phyloP scores from a whole-genome alignment of 2,888 invertebrate species.

The Hypena proboscidalis region DNA sequence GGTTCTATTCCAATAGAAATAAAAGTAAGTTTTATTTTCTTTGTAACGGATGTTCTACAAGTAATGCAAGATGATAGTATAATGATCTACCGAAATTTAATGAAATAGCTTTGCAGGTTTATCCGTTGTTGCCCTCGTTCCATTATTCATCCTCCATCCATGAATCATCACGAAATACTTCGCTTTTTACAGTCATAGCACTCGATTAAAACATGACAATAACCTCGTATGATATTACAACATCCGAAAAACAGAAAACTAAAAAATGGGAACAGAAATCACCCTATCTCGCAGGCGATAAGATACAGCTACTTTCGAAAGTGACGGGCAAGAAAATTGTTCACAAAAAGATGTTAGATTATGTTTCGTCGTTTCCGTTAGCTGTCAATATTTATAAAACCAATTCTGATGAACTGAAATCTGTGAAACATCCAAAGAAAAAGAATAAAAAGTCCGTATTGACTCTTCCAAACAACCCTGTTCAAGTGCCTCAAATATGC shows the following conservation, averaged over 20 bases:
- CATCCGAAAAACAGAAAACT: slow-evolving; percentile 40
- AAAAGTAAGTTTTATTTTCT: too few relatives aligned
- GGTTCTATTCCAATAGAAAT: too few relatives aligned
- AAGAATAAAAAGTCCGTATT: slow-evolving; percentile 72
- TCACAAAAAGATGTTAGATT: slow-evolving; percentile 54
- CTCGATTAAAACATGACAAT: slow-evolving; percentile 47
- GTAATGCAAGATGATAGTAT: too few relatives aligned
- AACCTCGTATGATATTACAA: slow-evolving; percentile 44
- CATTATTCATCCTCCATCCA: background rate
- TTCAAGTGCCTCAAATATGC: slow-evolving; percentile 55
- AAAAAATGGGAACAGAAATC: slow-evolving; percentile 51
- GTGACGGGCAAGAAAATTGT: slow-evolving; percentile 61
- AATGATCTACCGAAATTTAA: too few relatives aligned
- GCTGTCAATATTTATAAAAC: slow-evolving; percentile 68
- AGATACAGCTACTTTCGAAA: slow-evolving; percentile 55
- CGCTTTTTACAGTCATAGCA: background rate
- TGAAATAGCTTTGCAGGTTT: too few relatives aligned
- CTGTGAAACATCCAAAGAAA: slow-evolving; percentile 49
- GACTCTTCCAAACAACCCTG: slow-evolving; percentile 64
- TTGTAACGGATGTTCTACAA: too few relatives aligned
- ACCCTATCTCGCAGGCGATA: slow-evolving; percentile 60
- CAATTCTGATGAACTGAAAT: slow-evolving; percentile 71
- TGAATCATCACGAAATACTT: background rate
- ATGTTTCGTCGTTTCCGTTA: slow-evolving; percentile 62
- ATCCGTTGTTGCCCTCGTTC: slow-evolving; percentile 5